phyloP scores from a whole-genome alignment of 2,888 invertebrate genomes.

The Stegana nigrithorax region DNA sequence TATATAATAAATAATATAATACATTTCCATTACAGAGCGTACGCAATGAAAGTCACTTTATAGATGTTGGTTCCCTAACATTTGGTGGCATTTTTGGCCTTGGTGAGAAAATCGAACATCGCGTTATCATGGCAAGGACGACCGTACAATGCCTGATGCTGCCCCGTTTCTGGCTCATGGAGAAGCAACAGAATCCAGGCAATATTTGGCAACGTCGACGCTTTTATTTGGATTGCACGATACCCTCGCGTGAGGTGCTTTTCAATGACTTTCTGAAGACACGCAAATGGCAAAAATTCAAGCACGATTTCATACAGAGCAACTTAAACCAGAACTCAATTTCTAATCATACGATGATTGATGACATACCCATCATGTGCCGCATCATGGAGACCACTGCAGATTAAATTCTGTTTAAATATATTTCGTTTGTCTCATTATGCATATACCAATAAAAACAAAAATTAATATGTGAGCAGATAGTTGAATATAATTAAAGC shows the following conservation, averaged over 20 bases:
- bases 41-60: conserved; percentile 56
- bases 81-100: conserved; percentile 73
- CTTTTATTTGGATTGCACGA: conserved; percentile 58
- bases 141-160: conserved; percentile 76
- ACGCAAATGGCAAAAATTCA: conserved; percentile 63
- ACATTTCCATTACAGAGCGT: conserved; percentile 21
- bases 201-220: conserved; percentile 65
- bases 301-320: conserved; percentile 46
- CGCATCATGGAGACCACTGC: conserved; percentile 56
- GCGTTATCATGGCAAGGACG: conserved; percentile 76
- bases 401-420: conserved; percentile 23
- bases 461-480: background rate
- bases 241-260: conserved; percentile 60
- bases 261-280: conserved; percentile 58
- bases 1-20: no score
- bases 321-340: conserved; percentile 32
- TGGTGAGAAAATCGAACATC: conserved; percentile 77
- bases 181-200: conserved; percentile 68
- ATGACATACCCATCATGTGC: conserved; percentile 66
- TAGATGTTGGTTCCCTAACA: conserved; percentile 63
- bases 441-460: background rate
- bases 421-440: background rate
- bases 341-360: conserved; percentile 45
- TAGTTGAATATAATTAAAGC: no score
- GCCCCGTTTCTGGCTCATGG: conserved; percentile 78